Conservation (phyloP, 2,797 vertebrate species). For the Limosa lapponica region DNA sequence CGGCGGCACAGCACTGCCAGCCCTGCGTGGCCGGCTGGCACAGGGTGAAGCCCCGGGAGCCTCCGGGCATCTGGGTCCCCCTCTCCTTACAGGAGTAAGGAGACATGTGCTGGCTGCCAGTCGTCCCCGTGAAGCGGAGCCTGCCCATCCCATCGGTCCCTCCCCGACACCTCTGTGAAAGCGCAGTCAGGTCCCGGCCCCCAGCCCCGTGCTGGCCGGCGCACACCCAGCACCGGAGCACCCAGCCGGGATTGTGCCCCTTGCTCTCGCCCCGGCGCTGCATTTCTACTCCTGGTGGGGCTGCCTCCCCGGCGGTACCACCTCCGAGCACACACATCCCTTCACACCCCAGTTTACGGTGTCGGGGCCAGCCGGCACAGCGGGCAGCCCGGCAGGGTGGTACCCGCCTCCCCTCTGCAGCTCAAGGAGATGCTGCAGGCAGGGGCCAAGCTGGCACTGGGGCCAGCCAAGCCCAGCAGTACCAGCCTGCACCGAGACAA, state of each 20-base stretch:
- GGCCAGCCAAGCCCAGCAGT: neutral
- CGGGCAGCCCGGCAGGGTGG: neutral
- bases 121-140: neutral
- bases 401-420: neutral
- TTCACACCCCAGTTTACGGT: neutral
- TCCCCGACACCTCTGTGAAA: neutral
- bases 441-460: neutral
- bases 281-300: neutral
- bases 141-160: neutral
- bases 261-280: accelerated
- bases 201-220: neutral
- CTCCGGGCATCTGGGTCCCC: slow-evolving; percentile 29
- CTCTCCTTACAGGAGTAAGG: neutral
- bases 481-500: neutral
- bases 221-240: neutral
- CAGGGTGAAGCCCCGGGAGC: neutral
- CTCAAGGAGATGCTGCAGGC: neutral
- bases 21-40: neutral
- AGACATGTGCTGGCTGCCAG: accelerated
- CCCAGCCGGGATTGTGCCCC: too few relatives aligned
- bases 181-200: accelerated
- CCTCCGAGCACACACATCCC: accelerated
- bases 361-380: accelerated
- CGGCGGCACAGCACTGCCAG: neutral
- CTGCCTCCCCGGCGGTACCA: accelerated